Evolutionary conservation across 2,113 vertebrate species (phyloP), one percentile per base, ranked within the genome.

Genomic region (Vireo altiloquus): DNA sequence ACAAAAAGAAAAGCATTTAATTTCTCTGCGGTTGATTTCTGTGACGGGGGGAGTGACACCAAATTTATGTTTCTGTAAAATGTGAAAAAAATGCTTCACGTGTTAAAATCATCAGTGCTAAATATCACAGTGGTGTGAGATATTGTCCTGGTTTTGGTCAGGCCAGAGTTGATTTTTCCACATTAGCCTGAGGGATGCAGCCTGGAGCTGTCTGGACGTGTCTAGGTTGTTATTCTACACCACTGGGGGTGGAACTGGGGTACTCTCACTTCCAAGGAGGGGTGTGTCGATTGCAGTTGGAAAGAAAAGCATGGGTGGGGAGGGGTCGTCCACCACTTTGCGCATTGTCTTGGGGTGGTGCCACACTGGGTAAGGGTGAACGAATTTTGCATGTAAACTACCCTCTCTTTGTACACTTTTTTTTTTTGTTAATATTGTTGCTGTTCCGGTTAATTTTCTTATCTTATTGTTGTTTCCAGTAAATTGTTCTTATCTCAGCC

Each of bases 211-310:
- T 12, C 27, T 37, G 21, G 46, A 11, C 11, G 13, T 10, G 37
- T 33, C 21, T 27, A 31, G 17, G 44, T 50, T 30, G 21, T 59
- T 22, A 44, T 10, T 35, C 52, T 11, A 25, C 12, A 15, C 25
- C 31, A 25, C 10, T 0, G 0, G 17, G 23, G 25, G 5, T 57
- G 52, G 52, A 66, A 42, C 20, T 35, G 44, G 35, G 31, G 11
- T 13, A 44, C 10, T 77, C 15, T 33, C 25, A 13, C 22, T 59
- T 66, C 15, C 15, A 49, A 37, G 31, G 8, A 74, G 33, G 7
- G 7, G 4, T 16, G 28, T 39, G 44, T 52, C 4, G 1, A 23
- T 17, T n/a, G 46, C 25, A 28, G 3, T 14, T 33, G 28, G 27
- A 33, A 59, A 81, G 69, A n/a, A 59, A 74, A 66, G 8, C 1